phyloP scores from a whole-genome alignment of 2,113 vertebrate species.

The Mirounga angustirostris region DNA sequence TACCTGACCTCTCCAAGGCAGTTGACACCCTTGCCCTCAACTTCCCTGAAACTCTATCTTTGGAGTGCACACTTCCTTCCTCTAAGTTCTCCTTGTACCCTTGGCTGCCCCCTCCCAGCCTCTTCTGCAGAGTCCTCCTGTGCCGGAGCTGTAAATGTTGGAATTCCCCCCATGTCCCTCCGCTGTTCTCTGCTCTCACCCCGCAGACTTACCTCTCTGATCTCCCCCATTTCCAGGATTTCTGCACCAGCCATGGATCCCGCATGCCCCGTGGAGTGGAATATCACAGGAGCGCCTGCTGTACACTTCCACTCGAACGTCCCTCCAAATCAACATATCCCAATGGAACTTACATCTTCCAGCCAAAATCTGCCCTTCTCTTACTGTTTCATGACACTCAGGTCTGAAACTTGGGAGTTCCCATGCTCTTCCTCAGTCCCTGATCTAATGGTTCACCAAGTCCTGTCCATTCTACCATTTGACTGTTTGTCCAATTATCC shows the following conservation, averaged over 20 bases:
- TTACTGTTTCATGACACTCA: not conserved
- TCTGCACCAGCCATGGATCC: not conserved
- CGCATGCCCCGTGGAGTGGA: not conserved
- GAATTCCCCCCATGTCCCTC: not conserved
- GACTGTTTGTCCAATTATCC: not conserved
- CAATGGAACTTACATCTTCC: not conserved
- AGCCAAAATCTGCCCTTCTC: not conserved
- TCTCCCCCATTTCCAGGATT: not conserved
- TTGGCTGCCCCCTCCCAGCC: not conserved
- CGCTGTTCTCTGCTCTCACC: not conserved
- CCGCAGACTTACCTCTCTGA: not conserved
- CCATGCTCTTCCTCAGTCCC: not conserved
- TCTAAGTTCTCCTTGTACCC: not conserved
- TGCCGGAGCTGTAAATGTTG: not conserved
- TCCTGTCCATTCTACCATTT: not conserved
- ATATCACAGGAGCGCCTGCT: not conserved
- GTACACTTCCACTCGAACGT: not conserved
- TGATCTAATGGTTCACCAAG: not conserved
- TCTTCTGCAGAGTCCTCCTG: not conserved
- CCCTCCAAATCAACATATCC: not conserved
- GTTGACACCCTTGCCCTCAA: not conserved
- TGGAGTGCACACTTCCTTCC: not conserved
- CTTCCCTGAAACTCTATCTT: not conserved
- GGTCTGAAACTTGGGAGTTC: not conserved
- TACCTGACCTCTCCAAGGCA: not conserved